Evolutionary conservation across 2,113 vertebrate species (phyloP), one percentile per base, ranked within the genome.

Genomic region (Podarcis raffonei): DNA sequence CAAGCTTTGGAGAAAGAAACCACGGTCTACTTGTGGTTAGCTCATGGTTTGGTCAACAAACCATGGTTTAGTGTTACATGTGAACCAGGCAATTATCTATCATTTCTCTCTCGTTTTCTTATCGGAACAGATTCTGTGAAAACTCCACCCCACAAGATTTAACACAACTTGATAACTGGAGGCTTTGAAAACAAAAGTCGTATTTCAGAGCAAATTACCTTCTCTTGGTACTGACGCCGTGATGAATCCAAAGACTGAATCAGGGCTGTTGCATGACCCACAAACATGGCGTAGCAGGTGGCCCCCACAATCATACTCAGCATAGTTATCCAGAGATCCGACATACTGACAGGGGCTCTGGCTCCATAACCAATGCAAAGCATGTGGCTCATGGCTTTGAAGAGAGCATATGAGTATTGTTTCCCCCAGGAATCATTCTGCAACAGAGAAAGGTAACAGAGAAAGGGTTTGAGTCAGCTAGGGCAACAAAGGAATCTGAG

Each of bases 351-450:
- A 0, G 99, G 99, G 2, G 99, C 99, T 0, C 98, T 98, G 79
- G 99, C 98, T 1, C 99, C 99, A 0, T 99, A 99, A 16, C 99
- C 99, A 23, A 99, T 99, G 94, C 99, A 99, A 72, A 99, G 97
- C 99, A 99, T 99, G 91, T 99, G 99, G 95, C 99, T 99, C 99
- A 99, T 99, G 53, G 99, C 99, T 97, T 99, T 99, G 97, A 99
- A 99, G 94, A 99, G 98, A 18, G 98, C 99, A 0, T 99, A 99
- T 0, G 99, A 99, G 91, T 99, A 99, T 94, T 99, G 99, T 96
- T 99, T 99, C 91, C 98, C 99, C 99, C 99, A 99, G 85, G 99
- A 99, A 88, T 98, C 98, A 0, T 99, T 99, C 99, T 99, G 97
- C 59, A 97, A 95, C 74, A 94, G 87, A 94, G 81, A 90, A 39